These are phyloP conservation scores for Pogonus chalceus DNA, from an alignment of 1,140 invertebrate genomes.

Conservation along the genomic window DNA sequence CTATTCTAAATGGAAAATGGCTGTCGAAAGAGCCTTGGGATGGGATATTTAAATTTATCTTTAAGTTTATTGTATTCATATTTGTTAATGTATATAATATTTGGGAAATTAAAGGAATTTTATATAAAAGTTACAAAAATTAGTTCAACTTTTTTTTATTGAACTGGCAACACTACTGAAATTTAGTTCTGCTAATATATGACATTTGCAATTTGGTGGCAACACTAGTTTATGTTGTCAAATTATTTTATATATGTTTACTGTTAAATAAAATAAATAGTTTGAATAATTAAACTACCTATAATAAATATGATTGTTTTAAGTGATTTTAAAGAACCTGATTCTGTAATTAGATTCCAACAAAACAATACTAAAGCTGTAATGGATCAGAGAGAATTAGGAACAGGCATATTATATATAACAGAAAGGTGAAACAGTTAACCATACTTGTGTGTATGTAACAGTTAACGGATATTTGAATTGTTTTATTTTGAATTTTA, in stretches of 20 bases:
- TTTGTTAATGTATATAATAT: conserved; percentile 11
- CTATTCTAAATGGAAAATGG: conserved; percentile 77
- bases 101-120: no score
- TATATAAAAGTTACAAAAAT: no score
- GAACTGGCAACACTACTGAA: no score
- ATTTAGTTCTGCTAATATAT: no score
- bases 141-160: no score
- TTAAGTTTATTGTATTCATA: conserved; percentile 12
- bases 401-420: conserved; percentile 28
- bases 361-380: conserved; percentile 24
- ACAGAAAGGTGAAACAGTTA: conserved; percentile 33
- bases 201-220: no score
- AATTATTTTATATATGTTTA: neutral
- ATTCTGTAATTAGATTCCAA: conserved; percentile 26
- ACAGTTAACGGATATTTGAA: neutral
- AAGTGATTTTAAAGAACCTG: conserved; percentile 26
- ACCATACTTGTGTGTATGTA: neutral
- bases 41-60: conserved; percentile 48
- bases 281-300: neutral
- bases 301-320: conserved; percentile 29
- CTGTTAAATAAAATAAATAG: neutral
- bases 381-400: conserved; percentile 29
- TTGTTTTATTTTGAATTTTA: conserved; percentile 20
- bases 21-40: conserved; percentile 64
- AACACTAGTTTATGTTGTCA: neutral